Evolutionary conservation across 2,797 vertebrate species (phyloP), one percentile per base, ranked within the genome.

Genomic region (Phoxinus dragarum): DNA sequence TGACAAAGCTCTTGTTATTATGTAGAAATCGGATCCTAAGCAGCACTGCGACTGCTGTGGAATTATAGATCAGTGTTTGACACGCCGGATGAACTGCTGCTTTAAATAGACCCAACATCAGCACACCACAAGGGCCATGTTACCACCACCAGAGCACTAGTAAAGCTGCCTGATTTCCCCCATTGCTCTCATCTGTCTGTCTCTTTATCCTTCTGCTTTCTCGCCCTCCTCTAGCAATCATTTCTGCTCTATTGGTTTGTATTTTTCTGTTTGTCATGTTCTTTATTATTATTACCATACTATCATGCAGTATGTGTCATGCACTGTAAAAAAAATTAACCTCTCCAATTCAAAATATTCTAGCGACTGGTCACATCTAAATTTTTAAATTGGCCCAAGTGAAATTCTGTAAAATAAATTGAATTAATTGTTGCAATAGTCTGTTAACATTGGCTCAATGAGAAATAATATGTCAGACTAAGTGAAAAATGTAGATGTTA

Each of bases 1-100:
- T 85, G 87, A 85, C 89, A 91, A 90, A 92, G 83, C 83, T 83
- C 80, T 36, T 72, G 78, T 86, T 87, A 86, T 90, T 78, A 87
- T 27, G 68, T 79, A 82, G 81, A 81, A 89, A 81, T 68, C 44
- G 21, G 72, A 83, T 75, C 34, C 69, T 81, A 54, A 72, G 81
- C 84, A 76, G 88, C 42, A 69, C 40, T 64, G 49, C 23, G 59
- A 67, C 87, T 81, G 81, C 81, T 56, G 49, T 88, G 76, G 86
- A 73, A 81, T 73, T 84, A 88, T 73, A 71, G 81, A 89, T 86
- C 72, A 75, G 67, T 71, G 66, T 86, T 86, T 73, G 85, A 86
- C 56, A 84, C 12, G 27, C 42, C 31, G 27, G 73, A 66, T 71
- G 66, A 71, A 71, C 56, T 67, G 47, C 23, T 81, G 54, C 78